A percentile compares a stretch with the other conserved stretches of the same genome.
These are phyloP conservation scores for Chamaetylas fuelleborni DNA, from an alignment of 2,113 vertebrate species.

Conservation along the genomic window DNA sequence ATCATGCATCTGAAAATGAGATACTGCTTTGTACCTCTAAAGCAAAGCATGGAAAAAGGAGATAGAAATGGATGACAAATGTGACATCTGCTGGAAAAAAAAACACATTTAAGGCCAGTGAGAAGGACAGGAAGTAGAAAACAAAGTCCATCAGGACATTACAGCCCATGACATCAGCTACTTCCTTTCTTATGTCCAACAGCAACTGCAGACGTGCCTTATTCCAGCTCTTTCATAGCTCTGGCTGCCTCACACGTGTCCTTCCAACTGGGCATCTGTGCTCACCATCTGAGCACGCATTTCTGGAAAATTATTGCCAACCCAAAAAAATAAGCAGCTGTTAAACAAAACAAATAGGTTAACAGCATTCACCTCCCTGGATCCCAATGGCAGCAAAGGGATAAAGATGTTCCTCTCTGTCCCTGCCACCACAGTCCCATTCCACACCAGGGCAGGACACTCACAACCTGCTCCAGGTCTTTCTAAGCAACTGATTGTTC, in stretches of 20 bases:
- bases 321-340: not conserved
- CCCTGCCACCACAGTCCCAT: not conserved
- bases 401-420: not conserved
- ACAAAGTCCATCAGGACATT: not conserved
- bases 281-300: slow-evolving; percentile 39
- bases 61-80: not conserved
- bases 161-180: not conserved
- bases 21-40: not conserved
- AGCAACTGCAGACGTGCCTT: not conserved
- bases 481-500: slow-evolving; percentile 6
- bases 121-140: not conserved
- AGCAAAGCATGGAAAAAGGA: not conserved
- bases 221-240: not conserved
- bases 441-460: not conserved
- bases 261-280: slow-evolving; percentile 7
- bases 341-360: not conserved
- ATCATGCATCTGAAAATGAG: not conserved
- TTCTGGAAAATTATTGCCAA: not conserved
- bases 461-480: not conserved
- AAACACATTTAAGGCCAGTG: not conserved
- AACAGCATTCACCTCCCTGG: not conserved
- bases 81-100: not conserved
- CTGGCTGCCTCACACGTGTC: slow-evolving; percentile 1
- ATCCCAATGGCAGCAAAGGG: not conserved
- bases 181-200: not conserved